Conservation (phyloP, 2,113 vertebrate genomes). For the Macrotus californicus region DNA sequence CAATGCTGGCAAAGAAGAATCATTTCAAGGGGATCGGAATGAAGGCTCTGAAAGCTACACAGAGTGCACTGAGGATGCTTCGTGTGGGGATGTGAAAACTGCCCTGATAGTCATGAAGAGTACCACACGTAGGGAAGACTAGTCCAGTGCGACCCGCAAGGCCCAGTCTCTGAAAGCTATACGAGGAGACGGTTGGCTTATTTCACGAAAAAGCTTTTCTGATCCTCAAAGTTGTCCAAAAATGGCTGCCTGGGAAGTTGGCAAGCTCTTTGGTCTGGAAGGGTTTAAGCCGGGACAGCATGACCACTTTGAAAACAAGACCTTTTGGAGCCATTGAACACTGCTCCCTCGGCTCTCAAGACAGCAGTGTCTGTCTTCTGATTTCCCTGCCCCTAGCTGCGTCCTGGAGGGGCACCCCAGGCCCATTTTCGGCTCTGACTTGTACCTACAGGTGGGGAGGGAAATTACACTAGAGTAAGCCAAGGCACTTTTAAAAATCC, state of each 20-base stretch:
- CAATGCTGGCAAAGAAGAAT: background rate
- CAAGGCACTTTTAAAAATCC: background rate
- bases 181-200: background rate
- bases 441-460: background rate
- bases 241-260: background rate
- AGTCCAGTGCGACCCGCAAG: background rate
- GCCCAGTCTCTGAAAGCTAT: background rate
- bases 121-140: accelerated
- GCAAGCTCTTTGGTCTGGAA: background rate
- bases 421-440: background rate
- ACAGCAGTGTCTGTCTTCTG: background rate
- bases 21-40: background rate
- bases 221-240: background rate
- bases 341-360: background rate
- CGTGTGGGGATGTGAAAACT: background rate
- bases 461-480: background rate
- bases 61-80: background rate
- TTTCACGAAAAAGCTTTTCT: background rate
- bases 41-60: background rate
- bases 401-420: background rate
- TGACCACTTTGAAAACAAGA: background rate
- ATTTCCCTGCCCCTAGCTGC: background rate
- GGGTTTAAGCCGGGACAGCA: background rate
- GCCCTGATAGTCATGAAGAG: background rate
- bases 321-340: background rate